These are phyloP conservation scores for Ceyx cyanopectus DNA, from an alignment of 2,113 vertebrate genomes.

Conservation along the genomic window DNA sequence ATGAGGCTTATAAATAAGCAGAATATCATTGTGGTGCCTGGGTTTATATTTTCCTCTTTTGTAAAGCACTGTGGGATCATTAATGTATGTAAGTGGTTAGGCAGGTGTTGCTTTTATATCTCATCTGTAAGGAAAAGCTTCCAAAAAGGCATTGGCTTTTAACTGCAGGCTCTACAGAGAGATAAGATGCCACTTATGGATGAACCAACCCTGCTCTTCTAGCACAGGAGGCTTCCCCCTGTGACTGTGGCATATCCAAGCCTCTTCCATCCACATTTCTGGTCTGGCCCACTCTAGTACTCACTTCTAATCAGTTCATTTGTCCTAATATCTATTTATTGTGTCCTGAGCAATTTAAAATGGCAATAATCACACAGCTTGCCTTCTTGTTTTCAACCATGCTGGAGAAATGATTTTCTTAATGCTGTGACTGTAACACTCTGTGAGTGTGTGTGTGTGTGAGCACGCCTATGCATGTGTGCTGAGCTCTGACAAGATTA, in stretches of 20 bases:
- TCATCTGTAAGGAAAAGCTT: conserved; percentile 33
- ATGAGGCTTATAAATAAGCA: background rate
- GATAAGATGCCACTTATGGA: background rate
- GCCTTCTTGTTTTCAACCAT: background rate
- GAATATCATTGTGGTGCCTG: background rate
- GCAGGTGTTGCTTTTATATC: conserved; percentile 5
- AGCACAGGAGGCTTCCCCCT: background rate
- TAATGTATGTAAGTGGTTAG: conserved; percentile 29
- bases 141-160: conserved; percentile 35
- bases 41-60: conserved; percentile 46
- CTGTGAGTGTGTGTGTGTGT: background rate
- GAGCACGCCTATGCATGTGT: conserved; percentile 43
- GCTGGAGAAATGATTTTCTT: background rate
- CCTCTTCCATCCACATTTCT: background rate
- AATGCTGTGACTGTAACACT: background rate
- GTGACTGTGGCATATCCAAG: background rate
- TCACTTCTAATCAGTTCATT: background rate
- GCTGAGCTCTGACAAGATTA: conserved; percentile 43
- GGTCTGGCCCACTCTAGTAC: background rate
- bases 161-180: background rate
- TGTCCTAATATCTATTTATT: background rate
- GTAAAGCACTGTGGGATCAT: background rate
- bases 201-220: background rate
- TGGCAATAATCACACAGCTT: background rate
- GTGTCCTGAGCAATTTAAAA: background rate